Percentiles rank a stretch among this genome's conserved stretches.
Conservation (phyloP, 1,140 invertebrate genomes). For the Probaryconus sp. region DNA sequence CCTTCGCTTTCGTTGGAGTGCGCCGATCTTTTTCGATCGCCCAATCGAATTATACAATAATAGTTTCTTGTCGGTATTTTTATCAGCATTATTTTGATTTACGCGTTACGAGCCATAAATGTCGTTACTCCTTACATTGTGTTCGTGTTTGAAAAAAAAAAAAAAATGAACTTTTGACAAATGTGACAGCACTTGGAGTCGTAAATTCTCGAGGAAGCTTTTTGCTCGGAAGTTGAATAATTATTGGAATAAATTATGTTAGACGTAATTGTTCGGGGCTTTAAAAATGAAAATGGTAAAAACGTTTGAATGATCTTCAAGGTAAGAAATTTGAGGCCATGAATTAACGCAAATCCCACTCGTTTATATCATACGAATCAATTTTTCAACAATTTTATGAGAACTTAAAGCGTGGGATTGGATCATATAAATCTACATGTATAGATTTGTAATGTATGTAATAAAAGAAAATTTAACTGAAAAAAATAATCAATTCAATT, state of each 20-base stretch:
- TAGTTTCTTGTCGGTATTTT: slow-evolving; percentile 2
- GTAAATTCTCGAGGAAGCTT: too few relatives aligned
- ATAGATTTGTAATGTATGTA: too few relatives aligned
- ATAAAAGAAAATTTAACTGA: too few relatives aligned
- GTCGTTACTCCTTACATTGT: slow-evolving; percentile 3
- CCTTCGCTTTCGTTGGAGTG: slow-evolving; percentile 28
- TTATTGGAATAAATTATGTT: slow-evolving; percentile 12
- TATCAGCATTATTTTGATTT: slow-evolving; percentile 28
- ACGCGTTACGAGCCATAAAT: slow-evolving; percentile 9
- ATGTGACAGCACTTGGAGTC: not conserved
- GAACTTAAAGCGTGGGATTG: too few relatives aligned
- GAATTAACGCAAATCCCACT: too few relatives aligned
- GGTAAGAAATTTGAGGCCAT: not conserved
- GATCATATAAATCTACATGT: too few relatives aligned
- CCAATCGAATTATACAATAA: slow-evolving; percentile 5
- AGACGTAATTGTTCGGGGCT: not conserved
- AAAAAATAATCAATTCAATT: too few relatives aligned
- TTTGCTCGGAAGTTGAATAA: not conserved
- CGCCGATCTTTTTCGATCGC: slow-evolving; percentile 21
- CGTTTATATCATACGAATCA: too few relatives aligned
- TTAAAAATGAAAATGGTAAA: too few relatives aligned
- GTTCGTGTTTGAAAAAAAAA: too few relatives aligned
- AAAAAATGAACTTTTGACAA: slow-evolving; percentile 2
- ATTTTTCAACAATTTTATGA: too few relatives aligned
- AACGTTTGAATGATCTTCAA: too few relatives aligned